Evolutionary conservation across 2,888 invertebrate genomes (phyloP).

Genomic region (Merodon equestris): DNA sequence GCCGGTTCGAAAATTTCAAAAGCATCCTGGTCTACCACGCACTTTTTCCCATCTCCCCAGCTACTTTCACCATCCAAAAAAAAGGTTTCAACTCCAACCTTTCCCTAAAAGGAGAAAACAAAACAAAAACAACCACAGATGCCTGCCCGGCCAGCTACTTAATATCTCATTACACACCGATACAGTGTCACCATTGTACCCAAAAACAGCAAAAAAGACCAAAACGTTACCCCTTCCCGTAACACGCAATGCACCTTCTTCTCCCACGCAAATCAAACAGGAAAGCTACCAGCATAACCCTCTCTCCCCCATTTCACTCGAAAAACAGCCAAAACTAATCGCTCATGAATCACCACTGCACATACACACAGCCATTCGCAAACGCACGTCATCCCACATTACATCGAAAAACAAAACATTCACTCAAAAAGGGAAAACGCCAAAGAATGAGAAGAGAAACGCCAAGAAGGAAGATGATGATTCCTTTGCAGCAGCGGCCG

Average conservation of each 20-base stretch:
- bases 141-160: slow-evolving; percentile 26
- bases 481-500: slow-evolving; percentile 14
- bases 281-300: slow-evolving; percentile 8
- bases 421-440: background rate
- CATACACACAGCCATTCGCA: slow-evolving; percentile 2
- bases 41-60: too few species aligned
- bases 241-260: slow-evolving; percentile 46
- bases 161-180: slow-evolving; percentile 43
- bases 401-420: slow-evolving; percentile 9
- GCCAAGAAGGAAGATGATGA: slow-evolving; percentile 32
- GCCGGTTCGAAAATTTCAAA: too few species aligned
- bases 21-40: too few species aligned
- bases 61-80: too few species aligned
- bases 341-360: slow-evolving; percentile 34
- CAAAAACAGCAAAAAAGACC: background rate
- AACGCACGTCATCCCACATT: slow-evolving; percentile 25
- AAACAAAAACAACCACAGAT: too few species aligned
- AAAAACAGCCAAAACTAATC: slow-evolving; percentile 4
- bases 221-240: slow-evolving; percentile 12
- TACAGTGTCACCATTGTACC: slow-evolving; percentile 34
- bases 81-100: too few species aligned
- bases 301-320: background rate
- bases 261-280: slow-evolving; percentile 24
- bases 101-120: background rate
- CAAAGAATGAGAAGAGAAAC: slow-evolving; percentile 6